phyloP scores from a whole-genome alignment of 2,113 vertebrate genomes.

The Engraulis encrasicolus region DNA sequence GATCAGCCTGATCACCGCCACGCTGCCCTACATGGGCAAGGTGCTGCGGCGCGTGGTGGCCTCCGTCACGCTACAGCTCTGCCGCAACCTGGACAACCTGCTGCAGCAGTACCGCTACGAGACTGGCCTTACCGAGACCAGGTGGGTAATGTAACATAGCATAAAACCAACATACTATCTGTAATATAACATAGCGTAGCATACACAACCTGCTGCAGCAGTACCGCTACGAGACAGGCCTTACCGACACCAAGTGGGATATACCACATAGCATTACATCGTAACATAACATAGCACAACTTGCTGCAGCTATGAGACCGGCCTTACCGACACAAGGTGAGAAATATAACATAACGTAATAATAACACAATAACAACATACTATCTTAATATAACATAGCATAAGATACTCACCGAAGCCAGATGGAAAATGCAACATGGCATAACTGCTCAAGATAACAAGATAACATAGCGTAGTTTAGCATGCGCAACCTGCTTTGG shows the following conservation, averaged over 20 bases:
- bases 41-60: slow-evolving; percentile 92
- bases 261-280: too few relatives aligned
- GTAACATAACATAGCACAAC: slow-evolving; percentile 95
- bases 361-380: too few relatives aligned
- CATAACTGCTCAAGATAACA: too few relatives aligned
- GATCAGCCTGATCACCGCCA: slow-evolving; percentile 95
- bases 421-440: too few relatives aligned
- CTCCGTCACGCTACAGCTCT: slow-evolving; percentile 95
- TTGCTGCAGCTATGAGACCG: slow-evolving; percentile 93
- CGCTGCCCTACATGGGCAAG: slow-evolving; percentile 96
- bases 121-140: slow-evolving; percentile 85
- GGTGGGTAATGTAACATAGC: too few relatives aligned
- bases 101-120: slow-evolving; percentile 97
- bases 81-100: slow-evolving; percentile 95
- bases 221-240: slow-evolving; percentile 91
- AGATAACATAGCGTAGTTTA: too few relatives aligned
- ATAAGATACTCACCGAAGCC: too few relatives aligned
- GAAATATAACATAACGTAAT: too few relatives aligned
- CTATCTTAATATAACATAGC: too few relatives aligned
- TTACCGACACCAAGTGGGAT: slow-evolving; percentile 89
- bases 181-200: too few relatives aligned
- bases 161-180: too few relatives aligned
- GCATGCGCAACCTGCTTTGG: slow-evolving; percentile 92
- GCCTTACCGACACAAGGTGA: slow-evolving; percentile 88
- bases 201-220: slow-evolving; percentile 96